Conservation (phyloP, 2,797 vertebrate genomes). For the Rhinella marina region DNA sequence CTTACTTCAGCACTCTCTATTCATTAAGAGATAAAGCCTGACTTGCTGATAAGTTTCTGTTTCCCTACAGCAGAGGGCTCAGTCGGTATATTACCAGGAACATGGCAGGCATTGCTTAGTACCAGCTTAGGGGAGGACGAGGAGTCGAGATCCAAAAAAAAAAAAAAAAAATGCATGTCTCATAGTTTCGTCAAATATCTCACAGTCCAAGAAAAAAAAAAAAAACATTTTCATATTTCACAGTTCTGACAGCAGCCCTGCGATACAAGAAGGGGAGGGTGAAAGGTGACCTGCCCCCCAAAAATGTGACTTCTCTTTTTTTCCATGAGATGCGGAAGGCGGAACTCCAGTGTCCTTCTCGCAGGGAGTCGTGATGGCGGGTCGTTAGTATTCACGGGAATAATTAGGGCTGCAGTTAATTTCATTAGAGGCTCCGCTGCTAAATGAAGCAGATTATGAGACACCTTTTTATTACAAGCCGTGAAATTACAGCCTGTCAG, state of each 20-base stretch:
- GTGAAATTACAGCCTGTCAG: slow-evolving; percentile 99
- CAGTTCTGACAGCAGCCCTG: no score
- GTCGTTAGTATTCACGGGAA: slow-evolving; percentile 99
- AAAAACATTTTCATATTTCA: neutral
- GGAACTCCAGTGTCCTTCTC: slow-evolving; percentile 80
- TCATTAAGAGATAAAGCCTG: slow-evolving; percentile 90
- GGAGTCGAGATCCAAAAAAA: neutral
- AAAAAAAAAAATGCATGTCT: neutral
- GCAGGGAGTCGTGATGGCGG: slow-evolving; percentile 87
- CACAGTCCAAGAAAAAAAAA: no score
- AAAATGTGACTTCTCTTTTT: slow-evolving; percentile 16
- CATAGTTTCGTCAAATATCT: no score
- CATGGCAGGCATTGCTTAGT: neutral
- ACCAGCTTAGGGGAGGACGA: neutral
- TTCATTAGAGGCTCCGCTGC: slow-evolving; percentile 99
- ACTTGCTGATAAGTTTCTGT: slow-evolving; percentile 78
- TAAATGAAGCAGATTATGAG: slow-evolving; percentile 99
- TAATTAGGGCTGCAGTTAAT: slow-evolving; percentile 99
- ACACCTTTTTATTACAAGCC: slow-evolving; percentile 99
- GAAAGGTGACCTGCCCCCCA: neutral
- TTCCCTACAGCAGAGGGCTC: slow-evolving; percentile 55
- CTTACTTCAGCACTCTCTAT: slow-evolving; percentile 92
- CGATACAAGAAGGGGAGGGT: neutral
- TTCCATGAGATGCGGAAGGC: neutral
- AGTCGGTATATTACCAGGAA: slow-evolving; percentile 34